Evolutionary conservation across 2,888 invertebrate species (phyloP), one percentile per base, ranked within the genome.

Genomic region (Xylocampa areola): DNA sequence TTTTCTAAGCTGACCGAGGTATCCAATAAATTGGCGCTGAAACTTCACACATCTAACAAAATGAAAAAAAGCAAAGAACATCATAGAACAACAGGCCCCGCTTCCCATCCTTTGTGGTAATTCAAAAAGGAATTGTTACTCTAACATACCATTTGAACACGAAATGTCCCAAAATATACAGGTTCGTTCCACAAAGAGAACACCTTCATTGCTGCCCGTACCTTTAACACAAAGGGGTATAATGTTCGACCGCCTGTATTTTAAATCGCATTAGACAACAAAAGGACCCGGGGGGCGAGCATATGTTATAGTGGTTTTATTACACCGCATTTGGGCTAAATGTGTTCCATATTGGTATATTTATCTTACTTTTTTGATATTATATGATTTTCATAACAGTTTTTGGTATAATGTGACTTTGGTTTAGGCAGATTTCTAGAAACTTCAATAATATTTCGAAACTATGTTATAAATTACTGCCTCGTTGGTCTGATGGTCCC

Each of bases 251-350:
- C 53, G 35, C 32, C 32, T 61, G 44, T 68, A 47, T 76, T 75
- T 73, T 68, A 71, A 73, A 71, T 76, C 66, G 64, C 68, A 61
- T 76, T 76, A 73, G 45, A 68, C 39, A 60, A 73, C 68, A 76
- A 61, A 65, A 52, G 59, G 49, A 45, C 45, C 43, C 44, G 45
- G 25, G 53, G 23, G 35, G 33, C 36, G 47, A 43, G 54, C 50
- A 57, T 58, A 51, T 64, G 58, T 73, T 43, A 39, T 54, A 52
- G 65, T 52, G 59, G 60, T 73, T 73, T 70, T 77, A 76, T 76
- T 71, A 70, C 57, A 35, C 52, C 66, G 59, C 77, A 70, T 44
- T 53, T 73, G 73, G 49, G 45, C 32, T 36, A 45, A 76, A 76
- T 73, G 76, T 57, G 66, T 41, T 55, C 57, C 68, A 68, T 76